A percentile compares a stretch with the other conserved stretches of the same genome.
Evolutionary conservation across 2,113 vertebrate species (phyloP).

Genomic region (Etheostoma spectabile): DNA sequence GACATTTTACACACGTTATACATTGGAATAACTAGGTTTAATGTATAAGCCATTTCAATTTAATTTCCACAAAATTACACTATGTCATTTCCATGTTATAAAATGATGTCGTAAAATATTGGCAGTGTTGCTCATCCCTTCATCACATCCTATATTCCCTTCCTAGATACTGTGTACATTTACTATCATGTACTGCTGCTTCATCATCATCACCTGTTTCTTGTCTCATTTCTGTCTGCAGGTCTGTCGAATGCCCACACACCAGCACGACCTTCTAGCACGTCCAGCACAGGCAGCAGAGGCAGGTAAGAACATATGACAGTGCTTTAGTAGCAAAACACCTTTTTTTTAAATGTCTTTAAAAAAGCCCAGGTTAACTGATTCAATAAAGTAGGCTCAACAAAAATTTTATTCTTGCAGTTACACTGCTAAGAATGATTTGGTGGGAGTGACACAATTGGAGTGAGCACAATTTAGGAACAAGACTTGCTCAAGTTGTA

Average conservation of each 20-base stretch:
- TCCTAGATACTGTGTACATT: neutral
- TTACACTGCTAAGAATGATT: neutral
- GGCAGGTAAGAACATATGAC: conserved; percentile 88
- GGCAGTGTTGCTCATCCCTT: neutral
- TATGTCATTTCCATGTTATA: neutral
- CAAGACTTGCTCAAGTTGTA: neutral
- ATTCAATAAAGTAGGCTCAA: neutral
- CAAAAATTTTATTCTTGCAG: neutral
- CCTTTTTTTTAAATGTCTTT: neutral
- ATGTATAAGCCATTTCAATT: neutral
- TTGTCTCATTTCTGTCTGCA: conserved; percentile 63
- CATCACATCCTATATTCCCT: neutral
- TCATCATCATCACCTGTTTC: neutral
- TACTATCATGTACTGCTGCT: neutral
- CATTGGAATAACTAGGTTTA: neutral
- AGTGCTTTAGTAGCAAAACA: neutral
- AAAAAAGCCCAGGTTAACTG: neutral
- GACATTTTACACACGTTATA: neutral
- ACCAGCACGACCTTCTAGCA: conserved; percentile 95
- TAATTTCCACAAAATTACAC: neutral
- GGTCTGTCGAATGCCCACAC: conserved; percentile 95
- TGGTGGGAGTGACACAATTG: neutral
- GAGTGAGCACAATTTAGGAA: neutral
- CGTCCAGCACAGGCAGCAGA: conserved; percentile 97
- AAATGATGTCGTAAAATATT: neutral